These are phyloP conservation scores for Labeo rohita DNA, from an alignment of 2,113 vertebrate species.

Conservation along the genomic window DNA sequence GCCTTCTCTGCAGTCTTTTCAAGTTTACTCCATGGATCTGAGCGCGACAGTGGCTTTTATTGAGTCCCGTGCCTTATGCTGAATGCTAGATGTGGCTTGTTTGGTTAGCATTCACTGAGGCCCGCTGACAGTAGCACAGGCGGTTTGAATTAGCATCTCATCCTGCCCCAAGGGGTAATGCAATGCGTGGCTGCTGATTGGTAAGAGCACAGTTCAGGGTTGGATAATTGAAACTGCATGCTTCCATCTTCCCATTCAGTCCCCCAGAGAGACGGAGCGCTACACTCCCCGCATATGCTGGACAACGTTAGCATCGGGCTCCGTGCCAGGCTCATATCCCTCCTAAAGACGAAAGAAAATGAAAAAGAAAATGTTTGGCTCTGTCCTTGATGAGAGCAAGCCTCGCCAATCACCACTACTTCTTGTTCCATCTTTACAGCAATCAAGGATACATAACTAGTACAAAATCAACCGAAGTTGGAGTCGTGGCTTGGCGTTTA, in stretches of 20 bases:
- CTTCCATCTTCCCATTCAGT: conserved; percentile 37
- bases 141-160: conserved; percentile 52
- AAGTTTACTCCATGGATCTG: neutral
- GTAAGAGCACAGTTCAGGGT: conserved; percentile 36
- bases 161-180: conserved; percentile 40
- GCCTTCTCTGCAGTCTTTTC: conserved; percentile 27
- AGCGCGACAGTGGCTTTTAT: conserved; percentile 3
- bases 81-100: conserved; percentile 52
- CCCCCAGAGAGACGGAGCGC: conserved; percentile 8
- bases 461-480: neutral
- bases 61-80: conserved; percentile 30
- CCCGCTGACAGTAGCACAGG: conserved; percentile 66
- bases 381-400: conserved; percentile 17
- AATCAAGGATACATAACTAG: neutral
- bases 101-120: conserved; percentile 60
- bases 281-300: conserved; percentile 6
- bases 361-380: conserved; percentile 18
- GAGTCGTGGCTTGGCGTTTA: neutral
- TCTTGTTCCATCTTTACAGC: neutral
- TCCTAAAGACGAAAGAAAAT: conserved; percentile 1
- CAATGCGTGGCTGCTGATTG: conserved; percentile 31
- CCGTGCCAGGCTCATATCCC: neutral
- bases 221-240: conserved; percentile 53
- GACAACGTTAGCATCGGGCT: conserved; percentile 21
- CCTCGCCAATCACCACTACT: conserved; percentile 12